A percentile compares a stretch with the other conserved stretches of the same genome.
Evolutionary conservation across 2,113 vertebrate genomes (phyloP).

Genomic region (Sinocyclocheilus rhinocerous): DNA sequence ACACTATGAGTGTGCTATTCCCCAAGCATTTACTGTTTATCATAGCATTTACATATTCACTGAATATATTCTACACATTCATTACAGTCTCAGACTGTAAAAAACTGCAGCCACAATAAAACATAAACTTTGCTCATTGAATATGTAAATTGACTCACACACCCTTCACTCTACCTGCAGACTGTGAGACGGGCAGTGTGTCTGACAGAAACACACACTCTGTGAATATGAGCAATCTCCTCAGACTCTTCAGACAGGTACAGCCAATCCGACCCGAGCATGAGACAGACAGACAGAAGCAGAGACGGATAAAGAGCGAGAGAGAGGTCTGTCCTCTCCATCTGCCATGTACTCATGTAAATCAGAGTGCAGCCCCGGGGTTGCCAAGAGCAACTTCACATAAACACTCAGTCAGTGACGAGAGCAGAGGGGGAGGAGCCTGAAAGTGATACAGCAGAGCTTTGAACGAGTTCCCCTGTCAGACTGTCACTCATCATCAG

Average conservation of each 20-base stretch:
- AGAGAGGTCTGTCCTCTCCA: conserved; percentile 57
- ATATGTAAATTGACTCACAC: background rate
- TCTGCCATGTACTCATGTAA: conserved; percentile 54
- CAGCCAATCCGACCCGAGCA: conserved; percentile 30
- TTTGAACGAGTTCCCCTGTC: background rate
- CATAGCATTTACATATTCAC: background rate
- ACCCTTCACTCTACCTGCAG: conserved; percentile 39
- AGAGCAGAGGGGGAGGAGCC: conserved; percentile 9
- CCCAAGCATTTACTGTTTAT: background rate
- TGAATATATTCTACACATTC: background rate
- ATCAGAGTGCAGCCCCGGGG: conserved; percentile 21
- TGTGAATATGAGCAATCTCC: conserved; percentile 25
- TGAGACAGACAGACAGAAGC: conserved; percentile 29
- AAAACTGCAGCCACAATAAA: too few relatives aligned
- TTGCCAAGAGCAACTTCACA: conserved; percentile 52
- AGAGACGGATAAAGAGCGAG: conserved; percentile 18
- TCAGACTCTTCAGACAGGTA: conserved; percentile 39
- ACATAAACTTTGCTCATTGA: too few relatives aligned
- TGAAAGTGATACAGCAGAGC: background rate
- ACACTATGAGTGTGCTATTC: background rate
- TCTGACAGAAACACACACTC: conserved; percentile 15
- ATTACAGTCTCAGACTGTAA: too few relatives aligned
- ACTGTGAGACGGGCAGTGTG: conserved; percentile 11
- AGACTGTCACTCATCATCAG: background rate
- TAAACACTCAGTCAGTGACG: conserved; percentile 51